Evolutionary conservation across 2,888 invertebrate genomes (phyloP), one percentile per base, ranked within the genome.

Genomic region (Cistogaster globosa): DNA sequence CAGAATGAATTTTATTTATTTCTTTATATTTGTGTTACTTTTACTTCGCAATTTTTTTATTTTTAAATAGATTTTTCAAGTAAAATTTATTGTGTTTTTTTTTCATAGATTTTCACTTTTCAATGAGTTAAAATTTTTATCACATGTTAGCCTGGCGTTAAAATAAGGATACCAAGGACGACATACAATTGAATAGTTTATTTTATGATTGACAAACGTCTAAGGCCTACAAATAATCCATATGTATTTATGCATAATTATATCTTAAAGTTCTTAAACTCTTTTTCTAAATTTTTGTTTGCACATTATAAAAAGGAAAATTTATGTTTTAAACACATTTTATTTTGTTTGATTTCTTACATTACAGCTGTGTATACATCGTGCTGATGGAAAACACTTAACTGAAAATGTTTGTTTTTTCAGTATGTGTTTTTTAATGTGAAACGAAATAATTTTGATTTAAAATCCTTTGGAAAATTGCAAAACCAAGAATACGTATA

Each of bases 381-480:
- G 36, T 42, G 18, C 51, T 81, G 53, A 67, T 76, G 68, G 51
- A 78, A 86, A 79, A 76, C 62, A 67, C 71, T 84, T 55, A 72
- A 69, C 77, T 83, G 75, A 81, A 77, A 72, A 20, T 74, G 22
- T 74, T 84, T 72, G 62, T 84, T 55, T 55, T 80, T 75, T 86
- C 80, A 72, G 79, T 80, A 83, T 79, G 45, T 67, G 74, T 42
- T 75, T 55, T 75, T 75, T 55, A 18, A 57, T 55, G 42, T 68
- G 32, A 60, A 65, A 67, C 22, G 67, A 74, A 68, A 53, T 20
- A 18, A 51, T 69, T 68, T 77, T 45, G 51, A 58, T 75, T 79
- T 53, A 22, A 68, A 58, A 53, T 76, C 84, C 69, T 71, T 71
- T 80, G 26, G 20, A 63, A 75, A 76, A 57, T 38, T 45, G 36